phyloP scores from a whole-genome alignment of 2,888 invertebrate species.

The Sinodicranocentrus sp. region DNA sequence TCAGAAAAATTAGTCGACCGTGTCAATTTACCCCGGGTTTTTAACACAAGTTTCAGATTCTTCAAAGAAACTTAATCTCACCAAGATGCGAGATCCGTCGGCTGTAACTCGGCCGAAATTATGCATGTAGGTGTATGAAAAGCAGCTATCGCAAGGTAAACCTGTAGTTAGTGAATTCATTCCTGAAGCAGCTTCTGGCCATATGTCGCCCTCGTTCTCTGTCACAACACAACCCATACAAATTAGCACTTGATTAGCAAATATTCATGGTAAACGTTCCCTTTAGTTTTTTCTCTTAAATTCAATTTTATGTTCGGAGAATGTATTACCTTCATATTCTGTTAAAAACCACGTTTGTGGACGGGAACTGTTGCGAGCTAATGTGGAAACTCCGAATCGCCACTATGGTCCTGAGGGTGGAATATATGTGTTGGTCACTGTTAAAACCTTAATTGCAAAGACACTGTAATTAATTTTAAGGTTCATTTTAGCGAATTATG shows the following conservation, averaged over 20 bases:
- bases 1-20: not conserved
- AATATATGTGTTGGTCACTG: too few species aligned
- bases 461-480: too few species aligned
- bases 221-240: not conserved
- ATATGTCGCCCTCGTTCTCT: not conserved
- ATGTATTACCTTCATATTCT: not conserved
- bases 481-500: too few species aligned
- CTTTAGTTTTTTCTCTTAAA: too few species aligned
- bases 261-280: too few species aligned
- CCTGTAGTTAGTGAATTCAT: not conserved
- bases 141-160: not conserved
- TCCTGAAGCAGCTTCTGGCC: not conserved
- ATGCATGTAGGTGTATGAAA: not conserved
- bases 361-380: not conserved
- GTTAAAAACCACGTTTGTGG: not conserved
- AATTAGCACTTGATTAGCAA: too few species aligned
- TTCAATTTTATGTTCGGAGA: not conserved
- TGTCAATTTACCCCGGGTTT: not conserved
- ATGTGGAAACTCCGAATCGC: not conserved
- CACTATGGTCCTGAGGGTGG: too few species aligned
- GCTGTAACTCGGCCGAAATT: not conserved
- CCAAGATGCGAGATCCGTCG: not conserved
- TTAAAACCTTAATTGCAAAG: too few species aligned
- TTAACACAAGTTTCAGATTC: not conserved
- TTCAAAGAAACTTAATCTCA: not conserved